These are phyloP conservation scores for Leucoraja erinaceus DNA, from an alignment of 2,113 vertebrate species.

Conservation along the genomic window DNA sequence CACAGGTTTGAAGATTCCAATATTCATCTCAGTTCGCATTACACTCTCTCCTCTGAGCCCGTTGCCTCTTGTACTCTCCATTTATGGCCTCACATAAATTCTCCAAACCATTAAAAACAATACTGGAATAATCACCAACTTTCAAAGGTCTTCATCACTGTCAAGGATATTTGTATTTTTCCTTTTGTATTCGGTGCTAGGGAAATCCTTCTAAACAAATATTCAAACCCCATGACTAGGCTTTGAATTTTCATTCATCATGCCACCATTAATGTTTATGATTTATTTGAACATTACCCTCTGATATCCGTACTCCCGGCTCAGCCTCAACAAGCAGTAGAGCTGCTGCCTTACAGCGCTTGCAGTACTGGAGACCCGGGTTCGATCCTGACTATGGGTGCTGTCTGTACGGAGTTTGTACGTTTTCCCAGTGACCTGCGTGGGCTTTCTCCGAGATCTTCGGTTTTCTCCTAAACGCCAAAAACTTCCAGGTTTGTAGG, in stretches of 20 bases:
- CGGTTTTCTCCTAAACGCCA: too few species aligned
- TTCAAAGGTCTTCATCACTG: not conserved
- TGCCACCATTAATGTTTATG: not conserved
- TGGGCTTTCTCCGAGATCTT: too few species aligned
- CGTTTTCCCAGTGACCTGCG: too few species aligned
- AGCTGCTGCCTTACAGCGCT: too few species aligned
- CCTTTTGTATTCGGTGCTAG: not conserved
- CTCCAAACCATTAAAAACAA: not conserved
- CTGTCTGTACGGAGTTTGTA: too few species aligned
- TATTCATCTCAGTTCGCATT: not conserved
- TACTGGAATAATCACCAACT: not conserved
- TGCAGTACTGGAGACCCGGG: too few species aligned
- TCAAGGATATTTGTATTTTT: not conserved
- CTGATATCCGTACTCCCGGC: not conserved
- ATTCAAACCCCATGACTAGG: not conserved
- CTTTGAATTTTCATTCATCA: not conserved
- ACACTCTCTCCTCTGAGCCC: not conserved
- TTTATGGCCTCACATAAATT: not conserved
- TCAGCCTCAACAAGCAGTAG: not conserved
- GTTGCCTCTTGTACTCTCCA: not conserved
- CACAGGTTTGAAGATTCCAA: not conserved
- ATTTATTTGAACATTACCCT: not conserved
- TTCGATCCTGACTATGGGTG: too few species aligned
- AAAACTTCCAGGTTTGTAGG: too few species aligned
- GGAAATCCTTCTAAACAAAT: not conserved